These are phyloP conservation scores for Chlorops oryzae DNA, from an alignment of 1,140 invertebrate genomes.

Conservation along the genomic window DNA sequence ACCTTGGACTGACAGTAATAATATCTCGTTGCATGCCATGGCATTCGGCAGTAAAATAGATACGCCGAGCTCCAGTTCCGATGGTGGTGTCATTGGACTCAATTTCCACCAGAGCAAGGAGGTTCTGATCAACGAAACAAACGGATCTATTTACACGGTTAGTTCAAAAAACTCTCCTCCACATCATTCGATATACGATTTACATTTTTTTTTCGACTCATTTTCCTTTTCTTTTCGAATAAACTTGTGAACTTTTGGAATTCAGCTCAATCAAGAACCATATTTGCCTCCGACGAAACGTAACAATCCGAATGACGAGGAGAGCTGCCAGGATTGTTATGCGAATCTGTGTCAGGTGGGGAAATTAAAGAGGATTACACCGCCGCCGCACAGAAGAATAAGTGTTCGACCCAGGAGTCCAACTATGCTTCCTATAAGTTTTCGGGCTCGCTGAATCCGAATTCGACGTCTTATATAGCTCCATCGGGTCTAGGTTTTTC, in stretches of 20 bases:
- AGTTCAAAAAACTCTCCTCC: constrained; percentile 18
- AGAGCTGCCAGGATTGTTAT: constrained; percentile 43
- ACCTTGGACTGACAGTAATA: constrained; percentile 53
- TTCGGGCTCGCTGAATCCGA: too few relatives aligned
- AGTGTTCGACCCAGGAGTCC: too few relatives aligned
- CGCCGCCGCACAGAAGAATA: too few relatives aligned
- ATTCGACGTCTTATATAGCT: too few relatives aligned
- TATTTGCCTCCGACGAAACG: constrained; percentile 37
- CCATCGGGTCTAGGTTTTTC: too few relatives aligned
- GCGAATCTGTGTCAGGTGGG: constrained; percentile 34
- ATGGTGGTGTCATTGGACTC: constrained; percentile 75
- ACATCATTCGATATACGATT: too few relatives aligned
- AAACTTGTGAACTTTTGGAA: background rate
- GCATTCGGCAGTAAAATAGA: constrained; percentile 71
- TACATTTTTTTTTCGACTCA: too few relatives aligned
- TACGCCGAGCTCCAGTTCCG: constrained; percentile 75
- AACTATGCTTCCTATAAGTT: too few relatives aligned
- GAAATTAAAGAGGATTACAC: too few relatives aligned
- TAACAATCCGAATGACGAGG: constrained; percentile 40
- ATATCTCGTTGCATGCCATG: constrained; percentile 70
- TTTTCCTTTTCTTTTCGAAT: background rate
- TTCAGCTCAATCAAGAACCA: constrained; percentile 42
- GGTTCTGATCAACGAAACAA: constrained; percentile 70
- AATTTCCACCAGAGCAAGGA: constrained; percentile 88
- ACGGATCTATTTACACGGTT: constrained; percentile 55